These are phyloP conservation scores for Papilio elwesi DNA, from an alignment of 2,888 invertebrate genomes.

Conservation along the genomic window DNA sequence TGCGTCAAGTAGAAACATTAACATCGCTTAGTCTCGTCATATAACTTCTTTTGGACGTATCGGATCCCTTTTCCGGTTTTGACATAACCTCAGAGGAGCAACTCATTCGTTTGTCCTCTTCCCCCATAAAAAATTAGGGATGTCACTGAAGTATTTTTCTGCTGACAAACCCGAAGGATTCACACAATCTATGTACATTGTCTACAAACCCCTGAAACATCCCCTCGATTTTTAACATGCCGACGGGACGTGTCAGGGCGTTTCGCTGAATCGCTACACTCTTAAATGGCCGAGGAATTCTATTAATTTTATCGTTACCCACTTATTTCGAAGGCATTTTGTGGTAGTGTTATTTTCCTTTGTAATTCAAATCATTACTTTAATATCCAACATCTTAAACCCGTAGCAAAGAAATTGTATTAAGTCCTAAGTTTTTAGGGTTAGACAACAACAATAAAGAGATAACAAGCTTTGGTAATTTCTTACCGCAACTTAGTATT, in stretches of 20 bases:
- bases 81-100: too few species aligned
- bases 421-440: too few species aligned
- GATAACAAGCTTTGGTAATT: too few species aligned
- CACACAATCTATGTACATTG: not conserved
- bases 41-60: too few species aligned
- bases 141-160: constrained; percentile 8
- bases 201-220: not conserved
- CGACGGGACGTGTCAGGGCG: constrained; percentile 23
- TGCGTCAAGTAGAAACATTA: too few species aligned
- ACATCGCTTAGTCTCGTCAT: too few species aligned
- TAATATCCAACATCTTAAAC: too few species aligned
- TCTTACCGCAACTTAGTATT: too few species aligned
- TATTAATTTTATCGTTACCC: constrained; percentile 25
- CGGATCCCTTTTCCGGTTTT: too few species aligned
- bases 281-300: not conserved
- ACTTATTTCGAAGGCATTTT: constrained; percentile 23
- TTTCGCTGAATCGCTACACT: constrained; percentile 21
- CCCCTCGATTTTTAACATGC: constrained; percentile 15
- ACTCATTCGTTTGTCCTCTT: not conserved
- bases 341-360: not conserved
- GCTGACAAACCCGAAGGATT: not conserved
- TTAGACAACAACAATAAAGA: too few species aligned
- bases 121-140: not conserved
- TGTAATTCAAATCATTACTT: too few species aligned
- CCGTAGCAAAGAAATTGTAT: too few species aligned